Evolutionary conservation across 1,140 invertebrate genomes (phyloP), one percentile per base, ranked within the genome.

Genomic region (Drosophila arawakana): DNA sequence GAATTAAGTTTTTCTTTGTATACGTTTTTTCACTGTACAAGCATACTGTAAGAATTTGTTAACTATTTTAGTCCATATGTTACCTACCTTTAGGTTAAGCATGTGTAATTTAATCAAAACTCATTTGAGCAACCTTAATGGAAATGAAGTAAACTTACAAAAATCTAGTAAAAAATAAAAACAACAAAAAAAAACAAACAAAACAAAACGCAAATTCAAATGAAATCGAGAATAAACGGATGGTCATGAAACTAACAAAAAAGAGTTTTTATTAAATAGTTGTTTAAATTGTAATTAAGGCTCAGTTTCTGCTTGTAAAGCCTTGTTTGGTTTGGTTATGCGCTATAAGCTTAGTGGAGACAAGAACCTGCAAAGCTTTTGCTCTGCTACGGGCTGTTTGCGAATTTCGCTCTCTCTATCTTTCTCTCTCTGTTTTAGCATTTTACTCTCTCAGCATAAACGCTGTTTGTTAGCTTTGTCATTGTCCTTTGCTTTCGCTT

Each of bases 41-140:
- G 70, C 80, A 70, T 69, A 89, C 70, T 88, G 71, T 72, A 70
- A 80, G 75, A 73, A 81, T 89, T 89, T 81, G 84, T 89, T 89
- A 88, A 84, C 71, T 81, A 89, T 89, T 88, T 89, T 89, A 89
- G 84, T 89, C 84, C 84, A 89, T 84, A 84, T 82, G 78, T 89
- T 89, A 88, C 77, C 80, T 78, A 89, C 80, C 79, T 84, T 78
- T 84, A 89, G 85, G 78, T 89, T 84, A 88, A 89, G 84, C 63
- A 85, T 75, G 61, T 80, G 83, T 89, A 88, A 80, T 88, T 89
- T 88, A 88, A 88, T 89, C 84, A 49, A 88, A 89, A 76, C 84
- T 89, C 77, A 89, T 88, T 88, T 89, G 84, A 84, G 71, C 74
- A 84, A 89, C 82, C 66, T 84, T 89, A 86, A 86, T 74, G 82